These are phyloP conservation scores for Caenorhabditis latens DNA, from an alignment of 1,140 invertebrate species.

Conservation along the genomic window DNA sequence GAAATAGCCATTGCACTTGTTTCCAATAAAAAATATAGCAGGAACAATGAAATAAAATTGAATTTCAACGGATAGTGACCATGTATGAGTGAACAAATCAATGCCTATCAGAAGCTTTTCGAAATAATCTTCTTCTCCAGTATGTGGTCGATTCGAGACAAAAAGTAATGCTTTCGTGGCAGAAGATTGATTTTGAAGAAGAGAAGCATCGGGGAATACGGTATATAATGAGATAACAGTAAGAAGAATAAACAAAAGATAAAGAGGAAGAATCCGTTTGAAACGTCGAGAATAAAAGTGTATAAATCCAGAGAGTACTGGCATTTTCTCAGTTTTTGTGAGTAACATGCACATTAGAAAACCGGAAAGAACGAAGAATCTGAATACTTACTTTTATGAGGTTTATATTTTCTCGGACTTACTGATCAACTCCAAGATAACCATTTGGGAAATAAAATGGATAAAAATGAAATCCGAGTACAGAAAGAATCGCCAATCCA, in stretches of 20 bases:
- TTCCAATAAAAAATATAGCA: constrained; percentile 7
- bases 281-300: constrained; percentile 42
- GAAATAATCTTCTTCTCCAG: constrained; percentile 32
- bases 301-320: background rate
- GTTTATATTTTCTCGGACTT: background rate
- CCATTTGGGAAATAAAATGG: constrained; percentile 33
- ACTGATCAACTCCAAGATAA: constrained; percentile 37
- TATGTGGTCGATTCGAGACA: constrained; percentile 40
- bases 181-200: constrained; percentile 11
- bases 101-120: constrained; percentile 15
- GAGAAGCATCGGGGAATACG: background rate
- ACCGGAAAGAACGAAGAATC: constrained; percentile 56
- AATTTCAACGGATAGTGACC: constrained; percentile 35
- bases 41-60: constrained; percentile 47
- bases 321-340: constrained; percentile 13
- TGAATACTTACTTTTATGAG: background rate
- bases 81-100: constrained; percentile 32
- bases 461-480: constrained; percentile 12
- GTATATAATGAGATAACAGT: background rate
- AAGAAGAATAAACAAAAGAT: constrained; percentile 14
- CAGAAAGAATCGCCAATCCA: constrained; percentile 15
- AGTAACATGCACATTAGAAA: constrained; percentile 49
- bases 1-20: background rate
- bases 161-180: constrained; percentile 20
- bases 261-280: constrained; percentile 43